Evolutionary conservation across 2,888 invertebrate genomes (phyloP).

Genomic region (Allacma fusca): DNA sequence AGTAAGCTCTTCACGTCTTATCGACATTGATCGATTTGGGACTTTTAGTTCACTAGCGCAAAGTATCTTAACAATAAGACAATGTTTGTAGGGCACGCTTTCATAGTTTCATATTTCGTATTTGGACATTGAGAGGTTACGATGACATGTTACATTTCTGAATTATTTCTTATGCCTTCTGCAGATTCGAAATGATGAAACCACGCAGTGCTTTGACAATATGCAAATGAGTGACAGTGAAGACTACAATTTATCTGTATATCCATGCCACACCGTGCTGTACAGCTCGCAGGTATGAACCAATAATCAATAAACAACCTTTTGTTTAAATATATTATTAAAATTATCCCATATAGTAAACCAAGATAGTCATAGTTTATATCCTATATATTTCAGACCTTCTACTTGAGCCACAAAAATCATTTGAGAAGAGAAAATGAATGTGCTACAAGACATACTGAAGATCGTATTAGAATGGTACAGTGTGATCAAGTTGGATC

Average conservation of each 20-base stretch:
- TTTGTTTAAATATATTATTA: neutral
- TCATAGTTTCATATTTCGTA: conserved; percentile 32
- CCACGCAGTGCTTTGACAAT: conserved; percentile 79
- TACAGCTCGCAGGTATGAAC: conserved; percentile 71
- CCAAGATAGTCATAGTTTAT: too few relatives aligned
- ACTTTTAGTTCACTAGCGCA: too few relatives aligned
- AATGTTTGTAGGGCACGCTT: neutral
- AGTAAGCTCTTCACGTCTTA: conserved; percentile 66
- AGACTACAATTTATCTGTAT: conserved; percentile 76
- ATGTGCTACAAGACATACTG: conserved; percentile 69
- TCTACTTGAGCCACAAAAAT: conserved; percentile 74
- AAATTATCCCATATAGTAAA: too few relatives aligned
- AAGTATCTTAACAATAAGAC: neutral
- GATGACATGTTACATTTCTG: too few relatives aligned
- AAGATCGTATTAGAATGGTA: conserved; percentile 55
- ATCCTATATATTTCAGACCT: conserved; percentile 71
- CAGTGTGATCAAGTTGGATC: conserved; percentile 54
- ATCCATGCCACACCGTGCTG: conserved; percentile 75
- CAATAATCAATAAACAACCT: neutral
- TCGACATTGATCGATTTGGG: too few relatives aligned
- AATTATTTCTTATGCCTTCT: too few relatives aligned
- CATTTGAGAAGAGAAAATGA: conserved; percentile 79
- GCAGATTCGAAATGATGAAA: conserved; percentile 69
- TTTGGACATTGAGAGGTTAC: too few relatives aligned
- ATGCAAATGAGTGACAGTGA: conserved; percentile 75